Conservation (phyloP, 1,140 invertebrate species). For the Drosophila insularis region DNA sequence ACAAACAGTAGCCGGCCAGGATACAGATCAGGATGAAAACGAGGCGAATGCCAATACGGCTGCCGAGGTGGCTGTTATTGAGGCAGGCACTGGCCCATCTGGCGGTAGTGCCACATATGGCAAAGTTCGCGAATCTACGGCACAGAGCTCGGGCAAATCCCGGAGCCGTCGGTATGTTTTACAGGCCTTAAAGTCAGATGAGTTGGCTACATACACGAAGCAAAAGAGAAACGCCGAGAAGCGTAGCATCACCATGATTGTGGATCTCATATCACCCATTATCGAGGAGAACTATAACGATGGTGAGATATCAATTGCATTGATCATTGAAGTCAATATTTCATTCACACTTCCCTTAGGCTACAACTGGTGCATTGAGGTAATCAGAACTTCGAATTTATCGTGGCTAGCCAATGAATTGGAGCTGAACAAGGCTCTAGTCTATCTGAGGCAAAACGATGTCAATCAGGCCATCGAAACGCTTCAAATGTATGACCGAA, state of each 20-base stretch:
- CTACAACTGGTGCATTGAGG: conserved; percentile 89
- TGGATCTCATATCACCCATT: conserved; percentile 95
- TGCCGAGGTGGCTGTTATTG: conserved; percentile 59
- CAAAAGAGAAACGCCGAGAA: conserved; percentile 91
- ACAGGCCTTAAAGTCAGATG: conserved; percentile 91
- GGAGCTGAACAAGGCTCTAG: conserved; percentile 96
- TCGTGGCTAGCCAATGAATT: conserved; percentile 92
- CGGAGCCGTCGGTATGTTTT: conserved; percentile 83
- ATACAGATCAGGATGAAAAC: conserved; percentile 32
- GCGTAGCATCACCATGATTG: conserved; percentile 92
- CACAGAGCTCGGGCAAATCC: conserved; percentile 37
- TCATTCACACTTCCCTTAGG: conserved; percentile 78
- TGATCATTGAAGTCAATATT: background rate
- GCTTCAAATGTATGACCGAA: conserved; percentile 94
- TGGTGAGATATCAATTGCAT: conserved; percentile 83
- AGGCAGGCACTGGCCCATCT: conserved; percentile 37
- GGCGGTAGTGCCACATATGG: conserved; percentile 27
- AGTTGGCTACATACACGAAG: conserved; percentile 89
- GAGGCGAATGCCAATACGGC: conserved; percentile 27
- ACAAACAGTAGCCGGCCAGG: conserved; percentile 39
- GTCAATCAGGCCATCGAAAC: conserved; percentile 92
- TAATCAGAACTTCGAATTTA: conserved; percentile 91
- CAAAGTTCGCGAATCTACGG: conserved; percentile 29
- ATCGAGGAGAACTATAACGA: conserved; percentile 91
- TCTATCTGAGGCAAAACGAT: conserved; percentile 93